Evolutionary conservation across 2,888 invertebrate genomes (phyloP), one percentile per base, ranked within the genome.

Genomic region (Amphimallon solstitiale): DNA sequence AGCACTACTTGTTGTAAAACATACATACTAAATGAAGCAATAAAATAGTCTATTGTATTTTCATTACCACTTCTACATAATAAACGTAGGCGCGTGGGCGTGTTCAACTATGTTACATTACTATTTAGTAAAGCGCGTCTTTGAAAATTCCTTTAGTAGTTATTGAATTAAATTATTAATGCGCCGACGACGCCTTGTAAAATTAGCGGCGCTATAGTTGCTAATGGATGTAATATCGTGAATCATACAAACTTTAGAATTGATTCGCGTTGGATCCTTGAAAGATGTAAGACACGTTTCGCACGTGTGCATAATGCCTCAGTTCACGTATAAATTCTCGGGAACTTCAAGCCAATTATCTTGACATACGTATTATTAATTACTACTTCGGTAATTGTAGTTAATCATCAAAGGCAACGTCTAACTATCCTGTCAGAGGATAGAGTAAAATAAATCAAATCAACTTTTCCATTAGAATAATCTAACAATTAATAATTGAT

Each of bases 211-310:
- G 10, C 10, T 45, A 19, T 45, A 19, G 15, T 2, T 43, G 19
- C 45, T 19, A 17, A 45, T 19, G 19, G 10, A 17, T 10, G 10
- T 17, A 45, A 14, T 14, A 43, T 7, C 43, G 35, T 54, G 38
- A 38, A 54, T 40, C 38, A 54, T 14, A 40, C 12, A 14, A 40
- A 21, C 40, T 40, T 40, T 21, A 23, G 7, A 54, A 40, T 21
- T 40, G 35, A 40, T 38, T 38, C 19, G 14, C 10, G 23, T 21
- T 21, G 21, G 14, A 40, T 54, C 54, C 54, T 54, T 54, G 54
- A 54, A 17, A 54, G 12, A 19, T 10, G 19, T 14, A 19, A 34
- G 54, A 40, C 17, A 54, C 38, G 14, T 21, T 12, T 21, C n/a
- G 14, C 54, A 38, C 52, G 21, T 37, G 38, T 29, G 17, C 12